Evolutionary conservation across 1,140 invertebrate genomes (phyloP), one percentile per base, ranked within the genome.

Genomic region (Plectrocnemia conspersa): DNA sequence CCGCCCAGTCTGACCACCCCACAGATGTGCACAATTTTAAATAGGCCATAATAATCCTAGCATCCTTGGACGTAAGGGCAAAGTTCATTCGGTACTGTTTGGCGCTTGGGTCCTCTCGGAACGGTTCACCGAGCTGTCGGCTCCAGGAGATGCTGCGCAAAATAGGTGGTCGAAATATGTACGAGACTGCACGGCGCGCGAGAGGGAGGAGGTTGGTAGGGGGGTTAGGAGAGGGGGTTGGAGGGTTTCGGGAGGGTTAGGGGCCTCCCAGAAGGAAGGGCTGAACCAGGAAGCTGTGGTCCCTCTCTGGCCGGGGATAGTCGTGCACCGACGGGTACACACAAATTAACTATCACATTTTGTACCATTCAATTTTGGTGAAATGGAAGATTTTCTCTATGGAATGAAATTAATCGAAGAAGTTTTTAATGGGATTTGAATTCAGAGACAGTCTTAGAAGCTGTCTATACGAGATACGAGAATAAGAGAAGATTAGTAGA

Each of bases 61-160:
- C n/a, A n/a, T n/a, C n/a, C n/a, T n/a, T n/a, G n/a, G n/a, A n/a
- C n/a, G n/a, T n/a, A n/a, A n/a, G n/a, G n/a, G n/a, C n/a, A n/a
- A n/a, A n/a, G n/a, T n/a, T n/a, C n/a, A n/a, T n/a, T n/a, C 2
- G 1, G 0, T 19, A 1, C 7, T 3, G 50, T 24, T 0, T 7
- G 42, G 22, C 36, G 27, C n/a, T 60, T 72, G 61, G 24, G 66
- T 45, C 64, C n/a, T 66, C 73, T 59, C 42, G 56, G 66, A 64
- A 68, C 69, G 69, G 69, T 64, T 63, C 55, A 50, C 64, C 63
- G 65, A 64, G 66, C 66, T 64, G 70, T 69, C 57, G 65, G 66
- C 69, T 70, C 71, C 73, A 71, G 71, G 73, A 72, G 73, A 75
- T 74, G 73, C 73, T 75, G 73, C 73, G 73, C 73, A 70, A 73